Percentiles rank a stretch among this genome's conserved stretches.
phyloP scores from a whole-genome alignment of 2,888 invertebrate species.

The Chymomyza fuscimana region DNA sequence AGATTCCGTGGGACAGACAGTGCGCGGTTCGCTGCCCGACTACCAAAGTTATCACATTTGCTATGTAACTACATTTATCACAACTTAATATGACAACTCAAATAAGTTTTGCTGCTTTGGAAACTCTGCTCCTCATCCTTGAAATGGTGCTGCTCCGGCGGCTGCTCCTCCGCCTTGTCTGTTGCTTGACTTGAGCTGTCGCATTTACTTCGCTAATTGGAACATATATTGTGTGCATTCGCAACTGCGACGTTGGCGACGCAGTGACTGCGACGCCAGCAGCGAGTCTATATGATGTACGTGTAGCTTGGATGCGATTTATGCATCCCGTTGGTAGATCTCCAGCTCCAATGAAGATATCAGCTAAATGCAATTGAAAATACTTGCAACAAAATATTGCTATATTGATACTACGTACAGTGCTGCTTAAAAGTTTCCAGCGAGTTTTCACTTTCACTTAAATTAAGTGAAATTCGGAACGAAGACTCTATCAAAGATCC shows the following conservation, averaged over 20 bases:
- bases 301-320: slow-evolving; percentile 56
- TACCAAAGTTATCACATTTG: slow-evolving; percentile 74
- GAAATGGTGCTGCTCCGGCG: slow-evolving; percentile 9
- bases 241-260: no score
- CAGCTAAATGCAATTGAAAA: slow-evolving; percentile 47
- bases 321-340: slow-evolving; percentile 62
- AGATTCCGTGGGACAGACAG: neutral
- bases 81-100: slow-evolving; percentile 76
- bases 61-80: slow-evolving; percentile 78
- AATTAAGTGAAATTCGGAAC: no score
- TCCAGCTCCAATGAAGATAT: slow-evolving; percentile 60
- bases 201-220: slow-evolving; percentile 75
- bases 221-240: slow-evolving; percentile 56
- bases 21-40: slow-evolving; percentile 5
- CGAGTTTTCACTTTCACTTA: no score
- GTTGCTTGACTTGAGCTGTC: slow-evolving; percentile 53
- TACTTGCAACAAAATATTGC: slow-evolving; percentile 17
- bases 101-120: slow-evolving; percentile 64
- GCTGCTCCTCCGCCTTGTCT: neutral
- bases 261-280: neutral
- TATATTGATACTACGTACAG: neutral
- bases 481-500: no score
- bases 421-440: neutral
- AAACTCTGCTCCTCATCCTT: neutral
- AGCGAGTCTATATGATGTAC: slow-evolving; percentile 40